Evolutionary conservation across 1,140 invertebrate genomes (phyloP).

Genomic region (Ceratina calcarata): DNA sequence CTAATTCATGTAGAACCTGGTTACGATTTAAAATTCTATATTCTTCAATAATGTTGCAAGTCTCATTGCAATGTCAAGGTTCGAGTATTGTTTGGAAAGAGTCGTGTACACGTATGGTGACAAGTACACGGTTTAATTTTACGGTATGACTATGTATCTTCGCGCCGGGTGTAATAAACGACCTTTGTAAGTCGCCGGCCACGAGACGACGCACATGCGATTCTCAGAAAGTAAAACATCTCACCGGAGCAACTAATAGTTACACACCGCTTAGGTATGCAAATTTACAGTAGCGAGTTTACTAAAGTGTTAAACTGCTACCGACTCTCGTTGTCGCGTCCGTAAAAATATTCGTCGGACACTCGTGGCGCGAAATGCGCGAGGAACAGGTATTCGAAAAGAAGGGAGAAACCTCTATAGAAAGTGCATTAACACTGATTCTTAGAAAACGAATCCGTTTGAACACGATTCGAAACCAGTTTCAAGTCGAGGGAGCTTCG

Average conservation of each 20-base stretch:
- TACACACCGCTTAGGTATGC: conserved; percentile 22
- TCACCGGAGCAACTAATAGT: not conserved
- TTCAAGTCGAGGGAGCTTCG: not conserved
- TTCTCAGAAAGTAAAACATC: conserved; percentile 37
- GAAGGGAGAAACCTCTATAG: not conserved
- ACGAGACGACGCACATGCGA: not conserved
- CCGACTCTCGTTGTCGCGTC: not conserved
- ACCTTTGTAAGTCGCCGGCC: not conserved
- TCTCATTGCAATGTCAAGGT: too few species aligned
- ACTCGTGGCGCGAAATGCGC: not conserved
- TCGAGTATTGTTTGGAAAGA: too few species aligned
- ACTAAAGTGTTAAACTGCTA: not conserved
- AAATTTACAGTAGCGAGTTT: conserved; percentile 22
- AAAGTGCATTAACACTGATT: conserved; percentile 16
- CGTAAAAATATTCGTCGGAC: not conserved
- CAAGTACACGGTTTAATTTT: not conserved
- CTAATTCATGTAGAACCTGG: too few species aligned
- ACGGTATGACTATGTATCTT: not conserved
- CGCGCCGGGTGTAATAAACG: not conserved
- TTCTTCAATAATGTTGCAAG: too few species aligned
- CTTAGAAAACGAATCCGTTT: conserved; percentile 16
- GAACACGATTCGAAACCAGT: conserved; percentile 39
- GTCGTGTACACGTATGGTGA: too few species aligned
- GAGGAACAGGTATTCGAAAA: not conserved
- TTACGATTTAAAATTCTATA: too few species aligned